Evolutionary conservation across 2,797 vertebrate species (phyloP).

Genomic region (Gallirallus australis): DNA sequence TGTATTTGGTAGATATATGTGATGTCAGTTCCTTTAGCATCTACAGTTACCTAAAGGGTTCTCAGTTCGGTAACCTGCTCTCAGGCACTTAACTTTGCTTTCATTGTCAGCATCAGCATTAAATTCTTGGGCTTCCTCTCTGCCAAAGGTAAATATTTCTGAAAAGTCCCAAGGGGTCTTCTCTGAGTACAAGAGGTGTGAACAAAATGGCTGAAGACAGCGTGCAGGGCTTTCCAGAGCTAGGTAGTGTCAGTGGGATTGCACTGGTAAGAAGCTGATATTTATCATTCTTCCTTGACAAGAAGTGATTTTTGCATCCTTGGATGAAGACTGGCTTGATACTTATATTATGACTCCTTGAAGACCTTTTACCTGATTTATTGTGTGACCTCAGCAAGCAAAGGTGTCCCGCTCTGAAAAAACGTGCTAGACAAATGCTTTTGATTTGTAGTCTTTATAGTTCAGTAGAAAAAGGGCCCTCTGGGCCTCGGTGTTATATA

Average conservation of each 20-base stretch:
- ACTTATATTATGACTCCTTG: not conserved
- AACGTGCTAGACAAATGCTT: not conserved
- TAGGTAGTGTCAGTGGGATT: not conserved
- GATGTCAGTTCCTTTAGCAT: not conserved
- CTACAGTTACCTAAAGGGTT: not conserved
- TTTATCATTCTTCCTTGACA: not conserved
- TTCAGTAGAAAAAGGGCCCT: not conserved
- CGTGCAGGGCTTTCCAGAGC: not conserved
- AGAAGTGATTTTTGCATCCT: conserved; percentile 13
- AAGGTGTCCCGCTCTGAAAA: not conserved
- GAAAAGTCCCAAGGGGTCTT: not conserved
- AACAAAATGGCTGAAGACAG: not conserved
- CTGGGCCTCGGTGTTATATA: not conserved
- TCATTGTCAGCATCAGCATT: not conserved
- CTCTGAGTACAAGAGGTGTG: not conserved
- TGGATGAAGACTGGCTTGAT: not conserved
- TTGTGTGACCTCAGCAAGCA: not conserved
- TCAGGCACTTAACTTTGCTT: not conserved
- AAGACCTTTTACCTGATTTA: conserved; percentile 19
- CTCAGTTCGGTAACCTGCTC: not conserved
- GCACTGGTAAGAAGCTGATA: not conserved
- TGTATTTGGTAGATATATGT: not conserved
- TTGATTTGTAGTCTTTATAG: conserved; percentile 13
- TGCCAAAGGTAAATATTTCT: not conserved
- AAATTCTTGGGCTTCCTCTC: not conserved